A percentile compares a stretch with the other conserved stretches of the same genome.
Conservation (phyloP, 2,888 invertebrate species). For the Melieria omissa region DNA sequence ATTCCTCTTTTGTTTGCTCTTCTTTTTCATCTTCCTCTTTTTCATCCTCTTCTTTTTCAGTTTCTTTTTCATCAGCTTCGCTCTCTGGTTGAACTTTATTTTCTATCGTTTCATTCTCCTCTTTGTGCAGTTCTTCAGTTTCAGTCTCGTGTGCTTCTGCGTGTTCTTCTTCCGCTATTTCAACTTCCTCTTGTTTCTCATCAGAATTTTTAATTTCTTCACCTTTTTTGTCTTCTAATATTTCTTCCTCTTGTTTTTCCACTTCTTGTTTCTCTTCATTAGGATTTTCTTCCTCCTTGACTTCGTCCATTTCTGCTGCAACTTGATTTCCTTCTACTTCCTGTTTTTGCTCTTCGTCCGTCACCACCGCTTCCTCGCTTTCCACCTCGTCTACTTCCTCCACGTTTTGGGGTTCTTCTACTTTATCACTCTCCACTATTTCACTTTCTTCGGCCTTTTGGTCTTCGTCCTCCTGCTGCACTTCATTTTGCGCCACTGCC, state of each 20-base stretch:
- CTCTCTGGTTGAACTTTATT: constrained; percentile 9
- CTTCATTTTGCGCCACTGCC: constrained; percentile 12
- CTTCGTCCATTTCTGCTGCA: background rate
- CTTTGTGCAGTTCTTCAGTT: constrained; percentile 20
- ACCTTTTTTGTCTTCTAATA: constrained; percentile 6
- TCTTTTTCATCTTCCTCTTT: constrained; percentile 11
- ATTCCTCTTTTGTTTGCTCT: constrained; percentile 2
- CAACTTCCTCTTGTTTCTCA: constrained; percentile 13
- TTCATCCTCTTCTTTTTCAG: constrained; percentile 16
- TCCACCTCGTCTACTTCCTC: background rate
- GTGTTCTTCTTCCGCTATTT: constrained; percentile 11
- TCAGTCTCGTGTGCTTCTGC: constrained; percentile 8
- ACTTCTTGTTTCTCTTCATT: background rate
- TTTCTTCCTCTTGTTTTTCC: background rate
- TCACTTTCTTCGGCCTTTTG: constrained; percentile 21
- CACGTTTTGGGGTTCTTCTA: background rate
- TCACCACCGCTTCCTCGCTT: background rate
- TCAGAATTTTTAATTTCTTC: constrained; percentile 8
- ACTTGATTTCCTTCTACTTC: constrained; percentile 1
- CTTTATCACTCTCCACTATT: background rate
- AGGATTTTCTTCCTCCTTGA: background rate
- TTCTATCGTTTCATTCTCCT: constrained; percentile 9
- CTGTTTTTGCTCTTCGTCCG: background rate
- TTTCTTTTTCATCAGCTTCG: constrained; percentile 6
- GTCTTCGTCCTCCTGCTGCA: background rate